Base-by-base conservation (phyloP, 1,140 invertebrate species). In the Macrostomum lignano region DNA sequence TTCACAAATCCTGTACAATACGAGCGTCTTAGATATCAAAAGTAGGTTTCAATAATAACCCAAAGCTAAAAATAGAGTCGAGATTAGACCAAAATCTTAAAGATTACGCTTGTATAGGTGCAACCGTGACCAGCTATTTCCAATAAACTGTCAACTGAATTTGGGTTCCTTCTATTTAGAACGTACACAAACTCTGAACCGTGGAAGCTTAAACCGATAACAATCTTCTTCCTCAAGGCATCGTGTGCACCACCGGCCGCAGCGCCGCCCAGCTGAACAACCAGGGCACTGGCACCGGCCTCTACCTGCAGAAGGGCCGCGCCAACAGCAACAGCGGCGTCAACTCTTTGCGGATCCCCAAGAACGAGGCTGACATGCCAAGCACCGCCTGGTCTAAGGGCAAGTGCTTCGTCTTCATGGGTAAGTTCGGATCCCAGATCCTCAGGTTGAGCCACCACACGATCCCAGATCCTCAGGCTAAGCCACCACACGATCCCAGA, bases 391-490 rank as follows among this genome's bases (percentile, higher is more conserved):
- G 52, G 52, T 45, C 38, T 1, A 35, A 46, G 33, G 52, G 52
- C 14, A 36, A 44, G 30, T 56, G 53, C 35, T 50, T 53, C 35
- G 17, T 26, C 11, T 38, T 42, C 1, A 56, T 56, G 49, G 53
- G 52, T 55, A 38, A 33, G 42, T 9, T 19, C 17, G 3, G 19
- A 21, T 23, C 26, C n/a, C n/a, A 40, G 39, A 39, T n/a, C n/a
- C n/a, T n/a, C n/a, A n/a, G n/a, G n/a, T n/a, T n/a, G n/a, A n/a
- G n/a, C n/a, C n/a, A n/a, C n/a, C n/a, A n/a, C n/a, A n/a, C n/a
- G n/a, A n/a, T n/a, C n/a, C n/a, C n/a, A n/a, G n/a, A n/a, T n/a
- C n/a, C n/a, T n/a, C n/a, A n/a, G n/a, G n/a, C n/a, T n/a, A n/a
- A n/a, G n/a, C n/a, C n/a, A n/a, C n/a, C n/a, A n/a, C n/a, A n/a